Evolutionary conservation across 2,113 vertebrate genomes (phyloP).

Genomic region (Todiramphus saurophagus): DNA sequence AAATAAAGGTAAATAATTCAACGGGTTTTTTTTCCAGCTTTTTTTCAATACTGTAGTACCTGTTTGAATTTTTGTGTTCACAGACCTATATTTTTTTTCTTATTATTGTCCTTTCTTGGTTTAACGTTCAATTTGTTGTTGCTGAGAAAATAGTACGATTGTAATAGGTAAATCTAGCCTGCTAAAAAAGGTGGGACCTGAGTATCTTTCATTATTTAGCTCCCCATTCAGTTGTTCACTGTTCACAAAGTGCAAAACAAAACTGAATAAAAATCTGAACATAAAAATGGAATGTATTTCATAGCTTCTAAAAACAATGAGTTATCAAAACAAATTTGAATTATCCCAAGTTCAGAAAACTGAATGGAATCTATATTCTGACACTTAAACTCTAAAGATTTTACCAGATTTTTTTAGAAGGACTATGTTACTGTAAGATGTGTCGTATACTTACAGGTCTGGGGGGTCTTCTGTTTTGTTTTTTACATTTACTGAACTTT

Average conservation of each 20-base stretch:
- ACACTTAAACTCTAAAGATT: not conserved
- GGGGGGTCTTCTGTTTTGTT: not conserved
- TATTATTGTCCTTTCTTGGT: slow-evolving; percentile 53
- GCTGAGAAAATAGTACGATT: slow-evolving; percentile 61
- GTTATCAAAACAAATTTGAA: slow-evolving; percentile 13
- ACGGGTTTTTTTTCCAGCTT: slow-evolving; percentile 21
- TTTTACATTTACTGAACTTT: slow-evolving; percentile 1
- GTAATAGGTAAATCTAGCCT: slow-evolving; percentile 62
- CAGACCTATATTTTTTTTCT: slow-evolving; percentile 47
- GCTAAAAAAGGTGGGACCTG: slow-evolving; percentile 40
- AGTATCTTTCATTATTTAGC: slow-evolving; percentile 46
- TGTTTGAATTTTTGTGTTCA: slow-evolving; percentile 57
- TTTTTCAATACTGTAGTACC: slow-evolving; percentile 41
- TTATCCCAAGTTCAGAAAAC: not conserved
- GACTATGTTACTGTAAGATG: not conserved
- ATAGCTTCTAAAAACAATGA: not conserved
- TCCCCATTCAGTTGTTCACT: slow-evolving; percentile 56
- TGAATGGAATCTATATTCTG: slow-evolving; percentile 14
- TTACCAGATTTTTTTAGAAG: not conserved
- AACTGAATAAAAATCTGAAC: slow-evolving; percentile 15
- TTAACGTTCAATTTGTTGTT: slow-evolving; percentile 64
- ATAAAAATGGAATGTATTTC: not conserved
- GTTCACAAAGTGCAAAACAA: slow-evolving; percentile 58
- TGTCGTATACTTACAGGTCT: not conserved
- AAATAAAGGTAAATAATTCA: slow-evolving; percentile 67